phyloP scores from a whole-genome alignment of 2,797 vertebrate genomes.

The Melanotaenia maccullochi region DNA sequence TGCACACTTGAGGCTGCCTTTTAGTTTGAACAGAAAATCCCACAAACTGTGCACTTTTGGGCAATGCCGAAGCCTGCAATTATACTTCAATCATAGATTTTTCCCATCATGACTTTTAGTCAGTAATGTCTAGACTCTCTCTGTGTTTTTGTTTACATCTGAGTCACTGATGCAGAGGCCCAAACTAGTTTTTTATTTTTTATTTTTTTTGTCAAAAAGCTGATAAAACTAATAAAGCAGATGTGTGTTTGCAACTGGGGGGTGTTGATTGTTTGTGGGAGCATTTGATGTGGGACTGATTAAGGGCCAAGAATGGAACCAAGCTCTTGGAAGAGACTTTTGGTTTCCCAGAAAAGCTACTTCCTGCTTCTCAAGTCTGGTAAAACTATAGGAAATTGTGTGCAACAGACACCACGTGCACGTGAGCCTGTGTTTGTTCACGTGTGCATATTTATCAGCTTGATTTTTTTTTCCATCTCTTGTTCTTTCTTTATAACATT shows the following conservation, averaged over 20 bases:
- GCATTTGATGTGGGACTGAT: constrained; percentile 80
- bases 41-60: constrained; percentile 27
- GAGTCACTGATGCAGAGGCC: constrained; percentile 65
- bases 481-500: constrained; percentile 17
- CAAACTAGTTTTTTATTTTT: constrained; percentile 38
- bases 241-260: constrained; percentile 50
- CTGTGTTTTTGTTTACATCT: constrained; percentile 64
- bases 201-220: constrained; percentile 47
- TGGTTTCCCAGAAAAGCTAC: constrained; percentile 73
- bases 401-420: constrained; percentile 18
- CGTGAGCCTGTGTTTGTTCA: constrained; percentile 9
- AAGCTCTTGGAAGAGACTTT: constrained; percentile 67
- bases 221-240: constrained; percentile 66
- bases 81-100: constrained; percentile 44
- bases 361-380: constrained; percentile 68
- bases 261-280: constrained; percentile 66
- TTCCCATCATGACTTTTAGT: constrained; percentile 46
- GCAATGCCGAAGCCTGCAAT: constrained; percentile 18
- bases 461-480: constrained; percentile 28
- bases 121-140: constrained; percentile 49
- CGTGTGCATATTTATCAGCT: constrained; percentile 26
- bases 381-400: constrained; percentile 55
- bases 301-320: constrained; percentile 69
- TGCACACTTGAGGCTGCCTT: constrained; percentile 36
- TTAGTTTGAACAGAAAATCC: constrained; percentile 33